Evolutionary conservation across 2,888 invertebrate genomes (phyloP), one percentile per base, ranked within the genome.

Genomic region (Achlya flavicornis): DNA sequence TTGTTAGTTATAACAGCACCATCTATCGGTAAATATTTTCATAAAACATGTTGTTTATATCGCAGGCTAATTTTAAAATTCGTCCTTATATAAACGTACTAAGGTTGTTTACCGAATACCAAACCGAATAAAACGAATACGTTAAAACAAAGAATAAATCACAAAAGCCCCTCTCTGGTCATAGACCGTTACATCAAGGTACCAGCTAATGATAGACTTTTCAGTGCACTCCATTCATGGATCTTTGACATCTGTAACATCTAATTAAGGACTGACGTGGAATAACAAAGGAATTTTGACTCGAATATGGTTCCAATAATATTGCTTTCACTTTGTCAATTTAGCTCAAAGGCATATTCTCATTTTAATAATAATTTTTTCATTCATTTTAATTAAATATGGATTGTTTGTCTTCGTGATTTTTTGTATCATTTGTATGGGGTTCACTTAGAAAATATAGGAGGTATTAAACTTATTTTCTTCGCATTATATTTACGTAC

Each of bases 21-120:
- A 67, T 69, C 66, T 70, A 67, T 63, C 68, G 63, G 59, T 64
- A 63, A 66, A 65, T 62, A 65, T 62, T 57, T 32, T 66, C 63
- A 62, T 70, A 66, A 63, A 33, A 59, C 60, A 16, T 48, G 48
- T 48, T 48, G 10, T 5, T 46, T 46, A n/a, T 12, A 4, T 12
- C 12, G 4, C 46, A 46, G 8, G 35, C 35, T 35, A 3, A 35
- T 35, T 35, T 26, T 26, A 26, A 26, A 26, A 1, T 4, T 12
- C 7, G 35, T 7, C 35, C 4, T 35, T 35, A 6, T 35, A 35
- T 35, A 35, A 35, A 35, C 26, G 26, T 1, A 26, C 26, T 26
- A 26, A 26, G 3, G 35, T 7, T 5, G 35, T 35, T 6, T 35
- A 35, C n/a, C n/a, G n/a, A n/a, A n/a, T n/a, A n/a, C n/a, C n/a